Base-by-base conservation (phyloP, 2,888 invertebrate genomes). In the Agrotis puta region DNA sequence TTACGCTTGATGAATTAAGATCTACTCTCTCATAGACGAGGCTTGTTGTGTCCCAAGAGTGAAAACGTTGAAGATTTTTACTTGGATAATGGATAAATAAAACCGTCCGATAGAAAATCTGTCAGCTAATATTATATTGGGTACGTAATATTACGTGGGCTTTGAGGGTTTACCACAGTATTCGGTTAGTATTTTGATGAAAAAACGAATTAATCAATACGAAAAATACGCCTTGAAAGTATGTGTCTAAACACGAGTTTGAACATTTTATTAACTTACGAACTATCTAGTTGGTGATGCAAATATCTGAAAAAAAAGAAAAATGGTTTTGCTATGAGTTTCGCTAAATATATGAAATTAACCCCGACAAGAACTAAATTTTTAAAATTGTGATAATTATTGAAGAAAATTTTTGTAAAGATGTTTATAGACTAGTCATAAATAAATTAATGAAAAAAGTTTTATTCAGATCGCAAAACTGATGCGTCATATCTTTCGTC, bases 151-250 rank as follows among this genome's bases (percentile, higher is more conserved):
- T n/a, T n/a, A 24, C 18, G 27, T 33, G 9, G 4, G 14, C 7
- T 22, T n/a, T 47, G 16, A 57, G 71, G 27, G 22, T 51, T 70
- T n/a, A 51, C 43, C 13, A n/a, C 27, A 5, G 45, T 53, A 22
- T 11, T 70, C 14, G 45, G 33, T 51, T 50, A 18, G 43, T 5
- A 47, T n/a, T 70, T 69, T 43, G 70, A 69, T 43, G 24, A 18
- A 43, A 27, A 24, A 39, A 69, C 18, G 47, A 20, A 4, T 13
- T 54, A n/a, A 56, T 64, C 16, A 64, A 54, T 27, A 20, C 45
- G n/a, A 48, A 18, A 24, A 13, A 0, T n/a, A 16, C 1, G 20
- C 16, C 43, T 54, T 45, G 20, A 47, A 47, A 48, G 47, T 48
- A 18, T 4, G 4, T 3, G 2, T 7, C 47, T 18, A 47, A 47